Conservation (phyloP, 2,113 vertebrate species). For the Pleuronectes platessa region DNA sequence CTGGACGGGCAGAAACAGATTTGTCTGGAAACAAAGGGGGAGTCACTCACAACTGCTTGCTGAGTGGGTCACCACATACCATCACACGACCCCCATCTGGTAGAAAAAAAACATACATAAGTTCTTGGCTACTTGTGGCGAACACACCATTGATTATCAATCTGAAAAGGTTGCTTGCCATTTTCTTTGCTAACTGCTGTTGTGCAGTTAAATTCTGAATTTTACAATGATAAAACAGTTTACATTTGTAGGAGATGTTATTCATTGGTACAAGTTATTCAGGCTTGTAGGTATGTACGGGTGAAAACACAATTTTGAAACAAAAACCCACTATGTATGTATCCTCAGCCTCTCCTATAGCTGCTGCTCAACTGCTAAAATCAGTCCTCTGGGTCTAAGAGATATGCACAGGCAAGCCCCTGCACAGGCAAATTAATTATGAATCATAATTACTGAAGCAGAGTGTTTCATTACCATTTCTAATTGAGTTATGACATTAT, state of each 20-base stretch:
- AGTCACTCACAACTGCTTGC: too few relatives aligned
- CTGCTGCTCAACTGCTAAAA: background rate
- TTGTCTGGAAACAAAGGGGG: too few relatives aligned
- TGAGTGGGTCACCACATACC: too few relatives aligned
- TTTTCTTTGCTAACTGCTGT: background rate
- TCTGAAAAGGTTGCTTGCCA: background rate
- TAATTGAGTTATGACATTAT: slow-evolving; percentile 51
- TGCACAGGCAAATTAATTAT: slow-evolving; percentile 32
- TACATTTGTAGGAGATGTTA: background rate
- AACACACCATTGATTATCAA: background rate
- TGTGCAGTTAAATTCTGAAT: background rate
- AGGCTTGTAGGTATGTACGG: too few relatives aligned
- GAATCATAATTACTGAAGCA: slow-evolving; percentile 19
- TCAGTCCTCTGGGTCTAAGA: slow-evolving; percentile 13
- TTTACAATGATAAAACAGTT: background rate
- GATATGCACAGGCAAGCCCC: background rate
- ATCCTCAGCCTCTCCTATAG: background rate
- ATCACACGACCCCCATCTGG: too few relatives aligned
- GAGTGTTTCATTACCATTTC: slow-evolving; percentile 40
- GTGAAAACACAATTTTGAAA: too few relatives aligned
- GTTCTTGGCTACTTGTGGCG: background rate
- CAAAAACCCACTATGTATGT: background rate
- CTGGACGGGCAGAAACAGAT: background rate
- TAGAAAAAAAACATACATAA: too few relatives aligned
- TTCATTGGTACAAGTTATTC: background rate